Evolutionary conservation across 2,113 vertebrate genomes (phyloP).

Genomic region (Dipodomys ordii): DNA sequence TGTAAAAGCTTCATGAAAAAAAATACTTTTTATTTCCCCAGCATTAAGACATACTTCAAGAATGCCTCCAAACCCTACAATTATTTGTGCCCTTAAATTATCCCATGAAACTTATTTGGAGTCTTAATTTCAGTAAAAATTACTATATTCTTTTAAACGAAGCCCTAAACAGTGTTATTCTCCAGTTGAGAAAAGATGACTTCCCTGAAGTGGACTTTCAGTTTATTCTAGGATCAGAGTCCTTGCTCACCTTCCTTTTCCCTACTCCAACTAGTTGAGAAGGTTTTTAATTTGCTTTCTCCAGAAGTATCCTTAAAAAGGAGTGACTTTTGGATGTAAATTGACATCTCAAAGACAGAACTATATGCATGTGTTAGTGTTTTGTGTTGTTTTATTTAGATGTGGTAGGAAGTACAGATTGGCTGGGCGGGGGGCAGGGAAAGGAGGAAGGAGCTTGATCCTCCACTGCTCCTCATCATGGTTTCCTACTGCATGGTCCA

Average conservation of each 20-base stretch:
- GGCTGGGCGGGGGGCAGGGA: no score
- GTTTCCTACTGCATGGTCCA: not conserved
- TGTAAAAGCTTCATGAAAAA: slow-evolving; percentile 28
- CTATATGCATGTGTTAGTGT: not conserved
- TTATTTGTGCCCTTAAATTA: not conserved
- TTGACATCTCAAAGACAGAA: not conserved
- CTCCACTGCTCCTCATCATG: no score
- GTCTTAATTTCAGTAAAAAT: not conserved
- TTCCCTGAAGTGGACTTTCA: not conserved
- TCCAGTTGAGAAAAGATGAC: not conserved
- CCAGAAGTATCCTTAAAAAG: not conserved
- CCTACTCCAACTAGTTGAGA: not conserved
- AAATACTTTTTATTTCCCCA: not conserved
- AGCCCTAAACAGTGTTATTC: not conserved
- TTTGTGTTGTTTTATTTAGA: not conserved
- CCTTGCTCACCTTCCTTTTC: not conserved
- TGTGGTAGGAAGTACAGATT: no score
- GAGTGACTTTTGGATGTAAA: not conserved
- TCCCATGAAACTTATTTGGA: not conserved
- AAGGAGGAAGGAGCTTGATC: not conserved
- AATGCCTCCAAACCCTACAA: not conserved
- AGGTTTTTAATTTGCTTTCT: slow-evolving; percentile 17
- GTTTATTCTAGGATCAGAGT: not conserved
- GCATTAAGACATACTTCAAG: not conserved
- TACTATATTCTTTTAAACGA: not conserved